Evolutionary conservation across 2,888 invertebrate genomes (phyloP), one percentile per base, ranked within the genome.

Genomic region (Acanthosoma haemorrhoidale): DNA sequence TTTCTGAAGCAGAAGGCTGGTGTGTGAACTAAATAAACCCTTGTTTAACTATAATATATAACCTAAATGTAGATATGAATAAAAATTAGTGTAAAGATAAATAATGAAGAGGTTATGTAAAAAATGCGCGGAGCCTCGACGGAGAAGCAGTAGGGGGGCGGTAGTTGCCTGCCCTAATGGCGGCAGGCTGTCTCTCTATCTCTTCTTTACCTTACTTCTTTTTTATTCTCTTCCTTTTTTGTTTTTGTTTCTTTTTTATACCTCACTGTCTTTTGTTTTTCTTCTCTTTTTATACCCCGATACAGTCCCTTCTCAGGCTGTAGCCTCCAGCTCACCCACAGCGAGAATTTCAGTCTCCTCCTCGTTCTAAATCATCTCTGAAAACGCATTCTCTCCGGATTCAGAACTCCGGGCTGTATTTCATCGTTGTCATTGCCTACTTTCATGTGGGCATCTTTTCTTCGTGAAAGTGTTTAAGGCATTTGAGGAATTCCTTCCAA

Each of bases 111-210:
- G 21, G 3, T 11, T 21, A 43, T 43, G 13, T 43, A 43, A 21
- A 21, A 13, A 21, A 13, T 11, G 4, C 1, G 21, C 1, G 11
- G 25, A 13, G 25, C 25, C 18, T 43, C 43, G 43, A 43, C 13
- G n/a, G n/a, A n/a, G 43, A 21, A 43, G n/a, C n/a, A n/a, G n/a
- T 21, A n/a, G 43, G 16, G 21, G 2, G 1, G 8, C 3, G 43
- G 21, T n/a, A n/a, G n/a, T n/a, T n/a, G n/a, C n/a, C n/a, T n/a
- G n/a, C n/a, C n/a, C 43, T 18, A 43, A 43, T 43, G 43, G 43
- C 43, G 43, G 43, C 43, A 43, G 43, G 43, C 43, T 43, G 43
- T 43, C 43, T 43, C 43, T 21, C 43, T n/a, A n/a, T n/a, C n/a
- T n/a, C n/a, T n/a, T n/a, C n/a, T 43, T 5, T 18, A 18, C 25